Conservation (phyloP, 92 coral and sea anemone genomes). For the Porites lobata region DNA sequence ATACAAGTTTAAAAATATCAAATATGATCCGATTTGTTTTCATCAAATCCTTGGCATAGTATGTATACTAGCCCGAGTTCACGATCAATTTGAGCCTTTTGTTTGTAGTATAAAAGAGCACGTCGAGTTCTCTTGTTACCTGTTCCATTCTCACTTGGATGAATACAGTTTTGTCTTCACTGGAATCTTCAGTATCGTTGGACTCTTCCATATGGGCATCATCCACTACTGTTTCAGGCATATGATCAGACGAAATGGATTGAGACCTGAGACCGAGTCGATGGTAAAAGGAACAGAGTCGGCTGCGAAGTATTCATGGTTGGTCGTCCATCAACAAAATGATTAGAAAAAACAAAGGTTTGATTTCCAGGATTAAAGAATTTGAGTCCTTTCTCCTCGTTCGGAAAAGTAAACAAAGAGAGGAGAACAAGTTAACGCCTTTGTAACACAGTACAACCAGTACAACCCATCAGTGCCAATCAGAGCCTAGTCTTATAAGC, state of each 20-base stretch:
- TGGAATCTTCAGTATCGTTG: slow-evolving; percentile 12
- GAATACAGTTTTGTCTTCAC: slow-evolving; percentile 36
- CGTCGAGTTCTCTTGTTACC: slow-evolving; percentile 30
- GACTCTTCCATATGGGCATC: slow-evolving; percentile 24
- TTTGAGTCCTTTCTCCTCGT: slow-evolving; percentile 6
- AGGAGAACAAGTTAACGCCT: no score
- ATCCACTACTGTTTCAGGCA: slow-evolving; percentile 20
- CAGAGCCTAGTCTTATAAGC: no score
- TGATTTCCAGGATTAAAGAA: slow-evolving; percentile 15
- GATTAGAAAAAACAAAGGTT: slow-evolving; percentile 28
- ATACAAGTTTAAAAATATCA: no score
- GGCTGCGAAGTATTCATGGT: slow-evolving; percentile 5
- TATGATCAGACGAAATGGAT: slow-evolving; percentile 11
- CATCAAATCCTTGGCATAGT: no score
- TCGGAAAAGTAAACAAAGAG: no score
- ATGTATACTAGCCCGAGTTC: no score
- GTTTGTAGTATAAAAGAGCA: background rate
- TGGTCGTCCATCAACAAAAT: slow-evolving; percentile 20
- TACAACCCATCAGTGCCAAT: no score
- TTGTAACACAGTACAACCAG: no score
- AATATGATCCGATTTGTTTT: no score
- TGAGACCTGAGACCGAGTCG: slow-evolving; percentile 12
- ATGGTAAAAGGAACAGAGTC: slow-evolving; percentile 24
- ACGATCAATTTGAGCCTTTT: no score
- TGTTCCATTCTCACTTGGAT: slow-evolving; percentile 25